A percentile compares a stretch with the other conserved stretches of the same genome.
Evolutionary conservation across 2,797 vertebrate genomes (phyloP).

Genomic region (Stomatorhinus walkeri): DNA sequence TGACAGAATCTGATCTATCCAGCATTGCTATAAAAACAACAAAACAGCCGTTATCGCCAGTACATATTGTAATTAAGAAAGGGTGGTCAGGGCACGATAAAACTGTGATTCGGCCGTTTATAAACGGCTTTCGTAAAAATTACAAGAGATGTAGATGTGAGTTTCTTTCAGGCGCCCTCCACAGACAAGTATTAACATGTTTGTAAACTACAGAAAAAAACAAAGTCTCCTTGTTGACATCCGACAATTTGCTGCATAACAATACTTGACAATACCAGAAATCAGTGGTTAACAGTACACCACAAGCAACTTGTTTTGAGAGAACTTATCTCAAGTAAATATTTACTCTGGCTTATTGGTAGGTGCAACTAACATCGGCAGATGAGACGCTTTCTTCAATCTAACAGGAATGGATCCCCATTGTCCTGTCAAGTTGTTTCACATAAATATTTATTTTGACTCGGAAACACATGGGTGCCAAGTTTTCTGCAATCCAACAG

Average conservation of each 20-base stretch:
- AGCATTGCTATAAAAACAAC: neutral
- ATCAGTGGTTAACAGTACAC: neutral
- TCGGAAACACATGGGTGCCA: neutral
- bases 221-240: neutral
- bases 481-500: neutral
- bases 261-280: neutral
- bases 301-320: neutral
- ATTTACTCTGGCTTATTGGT: neutral
- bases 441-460: neutral
- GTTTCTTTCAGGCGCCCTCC: neutral
- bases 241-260: neutral
- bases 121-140: neutral
- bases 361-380: neutral
- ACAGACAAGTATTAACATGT: neutral
- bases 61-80: neutral
- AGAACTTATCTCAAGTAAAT: neutral
- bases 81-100: neutral
- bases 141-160: neutral
- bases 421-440: neutral
- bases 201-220: neutral
- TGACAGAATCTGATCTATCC: neutral
- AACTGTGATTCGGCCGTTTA: neutral
- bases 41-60: neutral
- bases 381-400: neutral
- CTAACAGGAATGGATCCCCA: neutral